phyloP scores from a whole-genome alignment of 2,888 invertebrate species.

The Onthophagus sagittarius region DNA sequence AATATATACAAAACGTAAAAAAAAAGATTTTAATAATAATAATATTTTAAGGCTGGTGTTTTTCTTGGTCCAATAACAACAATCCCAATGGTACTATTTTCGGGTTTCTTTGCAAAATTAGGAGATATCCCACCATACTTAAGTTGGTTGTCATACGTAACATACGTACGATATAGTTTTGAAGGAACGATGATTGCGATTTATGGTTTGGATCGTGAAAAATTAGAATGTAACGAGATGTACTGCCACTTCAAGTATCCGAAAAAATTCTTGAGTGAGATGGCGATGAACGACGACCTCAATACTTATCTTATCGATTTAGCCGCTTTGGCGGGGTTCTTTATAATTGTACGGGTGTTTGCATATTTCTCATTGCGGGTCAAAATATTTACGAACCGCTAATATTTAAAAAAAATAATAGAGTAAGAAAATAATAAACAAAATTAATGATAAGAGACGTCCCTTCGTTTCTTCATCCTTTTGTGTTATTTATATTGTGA shows the following conservation, averaged over 20 bases:
- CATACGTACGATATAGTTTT: slow-evolving; percentile 88
- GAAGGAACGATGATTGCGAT: slow-evolving; percentile 89
- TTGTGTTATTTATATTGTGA: slow-evolving; percentile 26
- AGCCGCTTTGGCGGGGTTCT: slow-evolving; percentile 74
- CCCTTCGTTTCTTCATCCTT: slow-evolving; percentile 7
- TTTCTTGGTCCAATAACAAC: slow-evolving; percentile 84
- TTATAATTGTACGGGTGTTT: slow-evolving; percentile 71
- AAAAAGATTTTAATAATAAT: not conserved
- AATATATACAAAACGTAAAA: slow-evolving; percentile 21
- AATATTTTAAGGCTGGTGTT: slow-evolving; percentile 56
- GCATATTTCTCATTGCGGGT: slow-evolving; percentile 82
- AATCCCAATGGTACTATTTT: slow-evolving; percentile 88
- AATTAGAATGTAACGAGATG: slow-evolving; percentile 74
- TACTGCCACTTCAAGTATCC: slow-evolving; percentile 84
- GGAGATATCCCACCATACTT: slow-evolving; percentile 86
- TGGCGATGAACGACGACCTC: slow-evolving; percentile 71
- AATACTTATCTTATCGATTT: slow-evolving; percentile 75
- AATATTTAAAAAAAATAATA: not conserved
- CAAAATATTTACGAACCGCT: slow-evolving; percentile 55
- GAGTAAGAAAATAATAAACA: too few relatives aligned
- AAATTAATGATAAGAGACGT: not conserved
- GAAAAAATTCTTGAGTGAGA: slow-evolving; percentile 77
- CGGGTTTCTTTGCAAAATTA: slow-evolving; percentile 92
- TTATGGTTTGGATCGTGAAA: slow-evolving; percentile 81
- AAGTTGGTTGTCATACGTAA: slow-evolving; percentile 84